phyloP scores from a whole-genome alignment of 2,888 invertebrate genomes.

The Trichopria drosophilae region DNA sequence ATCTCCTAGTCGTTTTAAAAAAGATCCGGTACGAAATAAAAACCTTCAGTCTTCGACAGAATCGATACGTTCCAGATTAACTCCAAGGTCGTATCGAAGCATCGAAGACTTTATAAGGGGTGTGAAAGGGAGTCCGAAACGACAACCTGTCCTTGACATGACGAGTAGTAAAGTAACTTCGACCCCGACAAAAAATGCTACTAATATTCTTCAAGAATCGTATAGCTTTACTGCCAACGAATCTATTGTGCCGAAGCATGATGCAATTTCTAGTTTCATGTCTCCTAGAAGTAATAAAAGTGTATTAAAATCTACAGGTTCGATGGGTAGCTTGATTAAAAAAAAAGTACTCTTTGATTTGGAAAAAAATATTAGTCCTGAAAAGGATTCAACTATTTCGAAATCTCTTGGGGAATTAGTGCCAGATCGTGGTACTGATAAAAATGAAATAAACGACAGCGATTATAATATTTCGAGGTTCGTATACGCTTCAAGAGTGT shows the following conservation, averaged over 20 bases:
- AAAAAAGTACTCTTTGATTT: slow-evolving; percentile 70
- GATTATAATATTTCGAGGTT: slow-evolving; percentile 65
- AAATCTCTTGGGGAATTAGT: slow-evolving; percentile 31
- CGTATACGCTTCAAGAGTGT: background rate
- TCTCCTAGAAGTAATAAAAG: slow-evolving; percentile 60
- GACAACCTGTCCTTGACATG: slow-evolving; percentile 18
- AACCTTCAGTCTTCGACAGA: too few relatives aligned
- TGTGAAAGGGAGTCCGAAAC: slow-evolving; percentile 23
- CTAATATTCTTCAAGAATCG: slow-evolving; percentile 35
- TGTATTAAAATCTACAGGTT: slow-evolving; percentile 64
- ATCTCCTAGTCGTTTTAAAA: background rate
- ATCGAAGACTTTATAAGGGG: slow-evolving; percentile 42
- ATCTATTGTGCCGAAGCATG: slow-evolving; percentile 26
- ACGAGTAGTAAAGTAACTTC: slow-evolving; percentile 35
- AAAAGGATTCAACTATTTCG: slow-evolving; percentile 44
- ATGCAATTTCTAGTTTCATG: slow-evolving; percentile 30
- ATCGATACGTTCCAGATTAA: too few relatives aligned
- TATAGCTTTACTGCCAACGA: slow-evolving; percentile 26
- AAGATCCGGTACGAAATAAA: background rate
- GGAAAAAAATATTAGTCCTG: slow-evolving; percentile 49
- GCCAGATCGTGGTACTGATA: slow-evolving; percentile 26
- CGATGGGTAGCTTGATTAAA: slow-evolving; percentile 63
- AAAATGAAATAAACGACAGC: slow-evolving; percentile 58
- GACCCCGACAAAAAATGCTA: slow-evolving; percentile 35
- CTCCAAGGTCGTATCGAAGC: slow-evolving; percentile 44